These are phyloP conservation scores for Heliconius cydno DNA, from an alignment of 2,888 invertebrate species.

Conservation along the genomic window DNA sequence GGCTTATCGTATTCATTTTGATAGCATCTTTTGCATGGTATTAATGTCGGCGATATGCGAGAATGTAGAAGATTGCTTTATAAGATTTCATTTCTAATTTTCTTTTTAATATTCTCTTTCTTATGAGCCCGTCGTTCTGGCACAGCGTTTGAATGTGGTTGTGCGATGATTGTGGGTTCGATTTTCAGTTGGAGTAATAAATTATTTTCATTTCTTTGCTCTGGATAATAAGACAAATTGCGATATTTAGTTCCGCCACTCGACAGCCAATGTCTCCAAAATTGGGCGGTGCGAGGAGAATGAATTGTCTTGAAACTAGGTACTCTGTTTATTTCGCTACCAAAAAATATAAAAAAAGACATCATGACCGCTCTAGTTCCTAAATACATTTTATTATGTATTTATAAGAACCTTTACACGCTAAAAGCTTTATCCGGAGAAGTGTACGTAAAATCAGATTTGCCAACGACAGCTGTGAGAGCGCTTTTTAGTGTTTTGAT, in stretches of 20 bases:
- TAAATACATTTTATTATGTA: background rate
- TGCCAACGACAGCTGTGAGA: slow-evolving; percentile 25
- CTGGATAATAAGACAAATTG: background rate
- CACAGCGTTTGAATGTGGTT: background rate
- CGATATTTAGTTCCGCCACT: background rate
- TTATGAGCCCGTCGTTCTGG: too few relatives aligned
- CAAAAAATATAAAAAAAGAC: background rate
- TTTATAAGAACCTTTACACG: slow-evolving; percentile 10
- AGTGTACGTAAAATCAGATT: slow-evolving; percentile 21
- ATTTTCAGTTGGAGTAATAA: background rate
- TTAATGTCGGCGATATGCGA: background rate
- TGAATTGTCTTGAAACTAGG: background rate
- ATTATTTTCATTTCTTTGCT: background rate
- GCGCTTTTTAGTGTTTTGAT: slow-evolving; percentile 11
- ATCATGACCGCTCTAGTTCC: background rate
- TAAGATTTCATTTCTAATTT: background rate
- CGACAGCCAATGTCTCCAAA: background rate
- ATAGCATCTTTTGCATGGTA: slow-evolving; percentile 8
- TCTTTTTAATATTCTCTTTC: too few relatives aligned
- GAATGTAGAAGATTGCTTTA: background rate
- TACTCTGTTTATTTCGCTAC: background rate
- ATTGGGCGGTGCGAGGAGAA: background rate
- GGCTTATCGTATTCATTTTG: slow-evolving; percentile 31
- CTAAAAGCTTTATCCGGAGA: slow-evolving; percentile 7
- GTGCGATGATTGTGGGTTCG: background rate